phyloP scores from a whole-genome alignment of 2,797 vertebrate genomes.

The Crocidura indochinensis region DNA sequence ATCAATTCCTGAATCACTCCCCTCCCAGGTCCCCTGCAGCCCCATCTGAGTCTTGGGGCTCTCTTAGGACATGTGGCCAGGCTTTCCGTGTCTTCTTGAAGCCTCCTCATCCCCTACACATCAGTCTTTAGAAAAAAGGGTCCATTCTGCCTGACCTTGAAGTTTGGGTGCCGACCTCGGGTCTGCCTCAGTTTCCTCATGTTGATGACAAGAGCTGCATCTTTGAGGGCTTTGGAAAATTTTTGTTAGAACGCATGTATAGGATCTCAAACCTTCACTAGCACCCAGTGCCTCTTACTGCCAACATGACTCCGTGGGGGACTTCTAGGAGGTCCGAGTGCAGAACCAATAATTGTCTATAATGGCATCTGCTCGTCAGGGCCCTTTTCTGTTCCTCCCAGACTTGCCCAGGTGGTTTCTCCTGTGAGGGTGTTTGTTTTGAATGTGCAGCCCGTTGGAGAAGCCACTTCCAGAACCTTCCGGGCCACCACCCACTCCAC shows the following conservation, averaged over 20 bases:
- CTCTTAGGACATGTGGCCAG: neutral
- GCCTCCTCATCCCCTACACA: neutral
- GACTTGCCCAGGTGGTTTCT: too few relatives aligned
- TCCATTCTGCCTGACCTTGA: neutral
- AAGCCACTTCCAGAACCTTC: neutral
- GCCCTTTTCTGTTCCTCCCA: too few relatives aligned
- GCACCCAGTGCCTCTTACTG: too few relatives aligned
- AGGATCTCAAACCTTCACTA: too few relatives aligned
- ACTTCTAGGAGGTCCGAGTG: too few relatives aligned
- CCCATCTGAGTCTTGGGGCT: too few relatives aligned
- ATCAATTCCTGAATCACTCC: neutral
- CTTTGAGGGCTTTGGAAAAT: neutral
- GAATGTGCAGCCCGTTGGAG: neutral
- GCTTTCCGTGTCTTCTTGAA: neutral
- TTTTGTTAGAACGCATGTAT: neutral
- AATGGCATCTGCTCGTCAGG: too few relatives aligned
- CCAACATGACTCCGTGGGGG: too few relatives aligned
- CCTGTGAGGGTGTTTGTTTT: neutral
- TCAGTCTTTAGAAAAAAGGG: neutral
- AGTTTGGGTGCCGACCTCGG: neutral
- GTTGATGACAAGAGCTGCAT: neutral
- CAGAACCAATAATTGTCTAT: too few relatives aligned
- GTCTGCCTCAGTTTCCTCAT: constrained; percentile 1
- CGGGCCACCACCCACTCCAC: neutral
- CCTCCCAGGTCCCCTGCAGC: neutral